Evolutionary conservation across 1,140 invertebrate species (phyloP).

Genomic region (Dolichoris vasculosae): DNA sequence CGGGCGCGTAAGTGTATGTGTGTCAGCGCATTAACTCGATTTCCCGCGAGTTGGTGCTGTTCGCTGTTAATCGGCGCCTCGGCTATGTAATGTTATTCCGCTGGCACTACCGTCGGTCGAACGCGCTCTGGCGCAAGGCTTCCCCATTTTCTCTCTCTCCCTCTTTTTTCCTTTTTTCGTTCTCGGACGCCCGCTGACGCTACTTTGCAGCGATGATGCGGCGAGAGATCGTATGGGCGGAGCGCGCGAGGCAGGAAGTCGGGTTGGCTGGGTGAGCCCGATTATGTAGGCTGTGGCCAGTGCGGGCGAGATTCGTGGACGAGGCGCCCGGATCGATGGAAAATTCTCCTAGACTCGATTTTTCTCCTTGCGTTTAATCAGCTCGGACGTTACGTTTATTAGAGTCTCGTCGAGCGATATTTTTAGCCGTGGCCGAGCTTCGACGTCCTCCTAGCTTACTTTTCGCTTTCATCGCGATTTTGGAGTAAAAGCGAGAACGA

Average conservation of each 20-base stretch:
- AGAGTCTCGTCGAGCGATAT: conserved; percentile 23
- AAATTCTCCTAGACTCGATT: background rate
- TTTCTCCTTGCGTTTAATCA: background rate
- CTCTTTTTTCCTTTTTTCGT: background rate
- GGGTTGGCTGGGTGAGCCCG: background rate
- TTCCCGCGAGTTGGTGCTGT: conserved; percentile 27
- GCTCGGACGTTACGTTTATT: background rate
- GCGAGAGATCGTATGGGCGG: conserved; percentile 1
- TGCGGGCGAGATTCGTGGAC: background rate
- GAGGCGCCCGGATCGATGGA: background rate
- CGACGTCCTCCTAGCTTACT: background rate
- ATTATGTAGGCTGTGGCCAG: background rate
- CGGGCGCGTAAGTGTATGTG: background rate
- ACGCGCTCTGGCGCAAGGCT: background rate
- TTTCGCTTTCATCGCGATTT: background rate
- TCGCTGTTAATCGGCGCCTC: conserved; percentile 30
- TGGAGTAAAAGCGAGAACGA: background rate
- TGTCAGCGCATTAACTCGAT: conserved; percentile 42
- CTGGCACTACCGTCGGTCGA: background rate
- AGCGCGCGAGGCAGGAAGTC: conserved; percentile 13
- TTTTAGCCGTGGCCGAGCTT: background rate
- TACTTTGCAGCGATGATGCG: background rate
- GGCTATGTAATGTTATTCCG: conserved; percentile 5
- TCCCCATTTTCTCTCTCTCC: background rate
- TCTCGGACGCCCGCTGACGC: background rate